These are phyloP conservation scores for Drosophila mayri DNA, from an alignment of 1,140 invertebrate genomes.

Conservation along the genomic window DNA sequence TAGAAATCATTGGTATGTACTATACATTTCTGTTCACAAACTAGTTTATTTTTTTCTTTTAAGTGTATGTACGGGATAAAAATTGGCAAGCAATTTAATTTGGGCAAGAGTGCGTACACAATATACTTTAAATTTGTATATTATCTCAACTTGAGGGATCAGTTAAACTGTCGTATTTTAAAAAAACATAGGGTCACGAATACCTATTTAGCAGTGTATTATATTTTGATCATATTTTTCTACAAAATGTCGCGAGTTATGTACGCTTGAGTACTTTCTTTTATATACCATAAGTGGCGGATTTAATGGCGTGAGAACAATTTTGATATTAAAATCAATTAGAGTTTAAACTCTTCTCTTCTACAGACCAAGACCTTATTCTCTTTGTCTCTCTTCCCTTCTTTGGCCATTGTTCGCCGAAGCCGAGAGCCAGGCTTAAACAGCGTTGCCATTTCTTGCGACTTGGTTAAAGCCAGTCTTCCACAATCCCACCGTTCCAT, in stretches of 20 bases:
- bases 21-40: constrained; percentile 42
- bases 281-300: constrained; percentile 3
- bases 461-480: constrained; percentile 8
- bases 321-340: constrained; percentile 17
- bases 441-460: constrained; percentile 29
- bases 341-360: constrained; percentile 30
- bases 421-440: constrained; percentile 13
- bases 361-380: constrained; percentile 29
- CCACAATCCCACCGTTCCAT: neutral
- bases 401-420: constrained; percentile 21
- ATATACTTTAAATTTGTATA: neutral
- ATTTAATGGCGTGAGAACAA: constrained; percentile 24
- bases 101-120: constrained; percentile 22
- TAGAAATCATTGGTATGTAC: constrained; percentile 52
- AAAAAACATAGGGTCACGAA: neutral
- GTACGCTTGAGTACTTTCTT: constrained; percentile 7
- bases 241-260: constrained; percentile 6
- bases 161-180: neutral
- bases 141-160: neutral
- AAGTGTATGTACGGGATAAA: constrained; percentile 38
- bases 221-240: neutral
- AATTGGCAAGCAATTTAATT: constrained; percentile 17
- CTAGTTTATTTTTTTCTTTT: constrained; percentile 50
- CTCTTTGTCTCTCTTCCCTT: constrained; percentile 40
- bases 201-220: neutral